phyloP scores from a whole-genome alignment of 2,888 invertebrate genomes.

The Aleiodes testaceus region DNA sequence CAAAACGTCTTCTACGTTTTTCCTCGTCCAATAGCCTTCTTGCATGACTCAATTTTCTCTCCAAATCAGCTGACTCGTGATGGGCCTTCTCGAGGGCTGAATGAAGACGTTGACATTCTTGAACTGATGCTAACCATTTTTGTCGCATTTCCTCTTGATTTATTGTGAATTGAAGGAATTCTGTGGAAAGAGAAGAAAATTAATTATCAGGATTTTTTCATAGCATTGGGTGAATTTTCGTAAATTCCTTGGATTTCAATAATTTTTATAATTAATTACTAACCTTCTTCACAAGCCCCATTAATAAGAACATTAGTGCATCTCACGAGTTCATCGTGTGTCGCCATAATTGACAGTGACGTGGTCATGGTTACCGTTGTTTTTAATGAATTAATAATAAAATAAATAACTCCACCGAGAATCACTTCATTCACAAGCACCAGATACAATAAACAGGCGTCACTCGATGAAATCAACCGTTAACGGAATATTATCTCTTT shows the following conservation, averaged over 20 bases:
- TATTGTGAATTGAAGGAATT: slow-evolving; percentile 83
- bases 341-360: slow-evolving; percentile 79
- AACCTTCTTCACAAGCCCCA: slow-evolving; percentile 81
- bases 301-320: slow-evolving; percentile 79
- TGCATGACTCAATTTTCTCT: slow-evolving; percentile 87
- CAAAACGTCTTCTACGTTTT: slow-evolving; percentile 80
- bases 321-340: slow-evolving; percentile 83
- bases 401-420: slow-evolving; percentile 4
- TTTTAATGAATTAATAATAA: background rate
- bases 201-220: background rate
- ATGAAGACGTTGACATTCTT: slow-evolving; percentile 83
- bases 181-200: slow-evolving; percentile 71
- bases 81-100: slow-evolving; percentile 81
- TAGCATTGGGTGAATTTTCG: background rate
- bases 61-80: slow-evolving; percentile 82
- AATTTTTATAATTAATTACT: slow-evolving; percentile 57
- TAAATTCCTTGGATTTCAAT: too few relatives aligned
- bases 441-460: background rate
- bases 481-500: too few relatives aligned
- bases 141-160: slow-evolving; percentile 82
- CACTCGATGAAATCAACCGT: background rate
- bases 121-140: slow-evolving; percentile 81
- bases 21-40: slow-evolving; percentile 87
- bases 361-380: slow-evolving; percentile 59
- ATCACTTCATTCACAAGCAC: slow-evolving; percentile 28